phyloP scores from a whole-genome alignment of 1,140 invertebrate genomes.

The Mamestra configurata region DNA sequence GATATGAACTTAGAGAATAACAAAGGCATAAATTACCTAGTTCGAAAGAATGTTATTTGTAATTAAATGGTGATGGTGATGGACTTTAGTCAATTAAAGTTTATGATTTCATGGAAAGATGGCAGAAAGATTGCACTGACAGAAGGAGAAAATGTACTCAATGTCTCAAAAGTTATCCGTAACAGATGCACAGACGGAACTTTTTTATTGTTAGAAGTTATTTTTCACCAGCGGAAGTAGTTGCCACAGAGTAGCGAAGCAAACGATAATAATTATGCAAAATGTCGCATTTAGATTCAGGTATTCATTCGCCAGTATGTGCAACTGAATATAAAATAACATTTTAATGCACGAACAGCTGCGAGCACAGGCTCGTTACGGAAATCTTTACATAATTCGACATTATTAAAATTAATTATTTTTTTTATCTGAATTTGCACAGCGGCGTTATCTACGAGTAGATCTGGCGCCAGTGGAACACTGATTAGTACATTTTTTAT shows the following conservation, averaged over 20 bases:
- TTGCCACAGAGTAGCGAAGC: slow-evolving; percentile 15
- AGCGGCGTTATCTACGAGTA: slow-evolving; percentile 1
- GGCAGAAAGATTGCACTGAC: background rate
- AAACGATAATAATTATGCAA: slow-evolving; percentile 28
- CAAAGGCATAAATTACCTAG: background rate
- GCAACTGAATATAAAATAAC: slow-evolving; percentile 36
- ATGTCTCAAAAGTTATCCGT: background rate
- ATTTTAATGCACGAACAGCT: slow-evolving; percentile 44
- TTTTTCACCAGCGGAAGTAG: slow-evolving; percentile 1
- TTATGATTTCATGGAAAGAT: background rate
- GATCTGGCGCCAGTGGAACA: slow-evolving; percentile 15
- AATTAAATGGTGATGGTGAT: background rate
- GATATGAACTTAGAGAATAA: background rate
- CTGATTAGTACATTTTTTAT: slow-evolving; percentile 12
- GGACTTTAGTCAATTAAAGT: background rate
- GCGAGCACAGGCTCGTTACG: slow-evolving; percentile 11
- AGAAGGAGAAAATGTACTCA: background rate
- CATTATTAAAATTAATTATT: slow-evolving; percentile 27
- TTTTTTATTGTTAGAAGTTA: slow-evolving; percentile 11
- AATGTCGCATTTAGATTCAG: slow-evolving; percentile 32
- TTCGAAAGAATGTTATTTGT: slow-evolving; percentile 6
- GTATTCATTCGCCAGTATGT: slow-evolving; percentile 30
- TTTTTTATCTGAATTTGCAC: slow-evolving; percentile 26
- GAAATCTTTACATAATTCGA: slow-evolving; percentile 42
- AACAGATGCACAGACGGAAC: too few relatives aligned